Base-by-base conservation (phyloP, 2,888 invertebrate species). In the Leptinotarsa tumamoca region DNA sequence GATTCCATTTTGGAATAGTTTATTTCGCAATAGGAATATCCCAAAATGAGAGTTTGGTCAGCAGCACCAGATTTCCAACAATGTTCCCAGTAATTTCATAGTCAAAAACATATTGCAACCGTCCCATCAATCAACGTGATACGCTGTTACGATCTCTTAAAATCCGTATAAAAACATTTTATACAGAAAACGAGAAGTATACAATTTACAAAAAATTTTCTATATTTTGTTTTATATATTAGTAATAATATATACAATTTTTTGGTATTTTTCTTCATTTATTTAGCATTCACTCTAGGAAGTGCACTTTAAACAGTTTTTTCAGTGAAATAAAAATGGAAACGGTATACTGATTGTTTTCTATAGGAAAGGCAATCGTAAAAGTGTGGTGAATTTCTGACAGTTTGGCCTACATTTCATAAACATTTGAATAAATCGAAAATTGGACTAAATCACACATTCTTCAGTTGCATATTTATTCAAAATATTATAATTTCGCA, bases 301-400 rank as follows among this genome's bases (percentile, higher is more conserved):
- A 85, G 85, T 84, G 85, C 85, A 85, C 85, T 85, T 85, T 82
- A 84, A 77, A 78, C 77, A 75, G 70, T 78, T 81, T 79, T 75
- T 79, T 72, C 81, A 80, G 77, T 78, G 75, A 78, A 77, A 77
- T 77, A 77, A 79, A 73, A 76, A 77, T 72, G 72, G 73, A 74
- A 74, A 72, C 52, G 71, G 72, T 71, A 69, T 68, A 43, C 49
- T 56, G 68, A 69, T 72, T 69, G 75, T 75, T 75, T 76, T 66
- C 56, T 63, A 58, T n/a, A 50, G 58, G 56, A 73, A 73, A 76
- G 76, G 71, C 56, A 71, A 61, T 21, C 43, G 70, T 71, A 75
- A 76, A 73, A 72, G 61, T 73, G 68, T 50, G 72, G 49, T 72
- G 61, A 71, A 67, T 73, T 72, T 54, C 61, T 54, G 56, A 69